A percentile compares a stretch with the other conserved stretches of the same genome.
Evolutionary conservation across 1,140 invertebrate species (phyloP).

Genomic region (Wiebesia pumilae): DNA sequence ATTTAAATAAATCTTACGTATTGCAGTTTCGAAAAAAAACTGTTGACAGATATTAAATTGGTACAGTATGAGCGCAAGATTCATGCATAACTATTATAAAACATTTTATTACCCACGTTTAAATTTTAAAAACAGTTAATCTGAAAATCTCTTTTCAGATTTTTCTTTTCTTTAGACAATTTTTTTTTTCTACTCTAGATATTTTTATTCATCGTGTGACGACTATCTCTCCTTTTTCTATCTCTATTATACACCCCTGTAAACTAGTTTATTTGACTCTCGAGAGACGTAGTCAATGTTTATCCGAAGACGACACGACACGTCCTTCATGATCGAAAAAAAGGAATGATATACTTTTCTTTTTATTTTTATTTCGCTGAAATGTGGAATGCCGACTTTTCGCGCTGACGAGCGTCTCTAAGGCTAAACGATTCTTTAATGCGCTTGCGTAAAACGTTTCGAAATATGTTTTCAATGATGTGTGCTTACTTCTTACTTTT

Average conservation of each 20-base stretch:
- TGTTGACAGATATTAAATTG: background rate
- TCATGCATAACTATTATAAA: background rate
- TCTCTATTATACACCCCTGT: conserved; percentile 3
- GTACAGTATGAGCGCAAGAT: background rate
- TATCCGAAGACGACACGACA: conserved; percentile 10
- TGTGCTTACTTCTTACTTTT: background rate
- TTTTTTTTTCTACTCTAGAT: background rate
- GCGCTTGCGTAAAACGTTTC: background rate
- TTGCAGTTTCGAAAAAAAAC: background rate
- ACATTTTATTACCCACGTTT: conserved; percentile 22
- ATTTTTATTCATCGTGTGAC: background rate
- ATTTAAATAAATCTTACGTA: background rate
- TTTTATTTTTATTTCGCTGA: background rate
- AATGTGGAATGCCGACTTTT: background rate
- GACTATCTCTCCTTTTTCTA: background rate
- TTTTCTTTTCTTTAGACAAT: background rate
- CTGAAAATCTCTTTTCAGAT: conserved; percentile 1
- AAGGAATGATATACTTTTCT: background rate
- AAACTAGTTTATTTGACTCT: conserved; percentile 32
- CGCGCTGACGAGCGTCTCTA: background rate
- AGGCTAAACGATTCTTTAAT: background rate
- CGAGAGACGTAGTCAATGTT: conserved; percentile 13
- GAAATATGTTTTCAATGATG: background rate
- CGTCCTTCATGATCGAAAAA: background rate
- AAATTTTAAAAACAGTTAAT: conserved; percentile 32